A percentile compares a stretch with the other conserved stretches of the same genome.
phyloP scores from a whole-genome alignment of 2,113 vertebrate genomes.

The Pontoporia blainvillei region DNA sequence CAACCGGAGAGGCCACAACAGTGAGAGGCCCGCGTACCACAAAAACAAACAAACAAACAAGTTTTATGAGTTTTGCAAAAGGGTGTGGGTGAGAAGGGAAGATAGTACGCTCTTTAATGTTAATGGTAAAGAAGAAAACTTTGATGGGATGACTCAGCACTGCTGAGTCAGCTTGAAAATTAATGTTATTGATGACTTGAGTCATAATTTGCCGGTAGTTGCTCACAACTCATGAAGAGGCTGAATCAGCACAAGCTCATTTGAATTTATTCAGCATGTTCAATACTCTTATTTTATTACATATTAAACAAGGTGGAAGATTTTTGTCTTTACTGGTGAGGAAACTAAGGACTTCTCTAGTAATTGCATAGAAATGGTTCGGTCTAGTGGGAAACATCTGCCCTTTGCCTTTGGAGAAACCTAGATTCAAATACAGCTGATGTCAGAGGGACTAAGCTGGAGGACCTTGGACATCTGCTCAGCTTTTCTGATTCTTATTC shows the following conservation, averaged over 20 bases:
- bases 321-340: neutral
- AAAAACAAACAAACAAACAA: neutral
- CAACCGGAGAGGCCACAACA: too few relatives aligned
- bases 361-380: neutral
- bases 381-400: neutral
- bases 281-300: neutral
- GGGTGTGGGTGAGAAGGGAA: neutral
- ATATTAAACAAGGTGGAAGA: neutral
- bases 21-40: too few relatives aligned
- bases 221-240: neutral
- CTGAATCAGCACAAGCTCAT: neutral
- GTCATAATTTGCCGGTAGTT: neutral
- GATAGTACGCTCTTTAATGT: neutral
- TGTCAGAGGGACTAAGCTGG: neutral
- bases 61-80: constrained; percentile 3
- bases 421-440: neutral
- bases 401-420: neutral
- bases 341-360: neutral
- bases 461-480: neutral
- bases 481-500: neutral
- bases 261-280: neutral
- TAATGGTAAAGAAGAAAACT: neutral
- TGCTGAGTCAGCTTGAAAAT: neutral
- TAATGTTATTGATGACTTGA: neutral
- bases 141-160: neutral